Conservation (phyloP, 2,888 invertebrate species). For the Drosophila prostipennis region DNA sequence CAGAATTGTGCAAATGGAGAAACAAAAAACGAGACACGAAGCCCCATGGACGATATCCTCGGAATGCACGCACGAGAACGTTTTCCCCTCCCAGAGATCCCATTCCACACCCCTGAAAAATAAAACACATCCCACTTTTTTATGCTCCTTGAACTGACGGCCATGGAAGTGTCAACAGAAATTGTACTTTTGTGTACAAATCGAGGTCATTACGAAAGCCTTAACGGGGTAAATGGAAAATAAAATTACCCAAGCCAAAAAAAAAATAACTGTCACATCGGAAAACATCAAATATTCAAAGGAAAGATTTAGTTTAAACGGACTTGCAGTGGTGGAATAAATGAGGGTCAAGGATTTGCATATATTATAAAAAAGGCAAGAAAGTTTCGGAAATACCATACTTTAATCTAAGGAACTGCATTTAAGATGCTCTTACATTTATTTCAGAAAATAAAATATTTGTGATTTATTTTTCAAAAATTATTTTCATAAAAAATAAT, state of each 20-base stretch:
- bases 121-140: not conserved
- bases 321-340: slow-evolving; percentile 2
- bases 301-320: slow-evolving; percentile 5
- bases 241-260: slow-evolving; percentile 7
- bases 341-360: slow-evolving; percentile 7
- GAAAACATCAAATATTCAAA: slow-evolving; percentile 45
- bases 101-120: not conserved
- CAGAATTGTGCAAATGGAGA: slow-evolving; percentile 19
- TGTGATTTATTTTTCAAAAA: too few species aligned
- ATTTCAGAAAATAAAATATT: too few species aligned
- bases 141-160: slow-evolving; percentile 34
- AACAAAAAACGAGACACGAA: slow-evolving; percentile 41
- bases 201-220: slow-evolving; percentile 57
- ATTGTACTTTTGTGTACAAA: slow-evolving; percentile 64
- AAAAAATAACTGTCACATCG: slow-evolving; percentile 25
- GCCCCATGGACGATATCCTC: slow-evolving; percentile 48
- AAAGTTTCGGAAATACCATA: too few species aligned
- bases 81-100: not conserved
- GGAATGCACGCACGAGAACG: slow-evolving; percentile 69
- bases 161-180: slow-evolving; percentile 66
- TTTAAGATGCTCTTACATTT: too few species aligned
- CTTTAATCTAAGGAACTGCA: too few species aligned
- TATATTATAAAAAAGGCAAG: not conserved
- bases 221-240: slow-evolving; percentile 16
- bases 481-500: too few species aligned